Conservation (phyloP, 2,797 vertebrate genomes). For the Vultur gryphus region DNA sequence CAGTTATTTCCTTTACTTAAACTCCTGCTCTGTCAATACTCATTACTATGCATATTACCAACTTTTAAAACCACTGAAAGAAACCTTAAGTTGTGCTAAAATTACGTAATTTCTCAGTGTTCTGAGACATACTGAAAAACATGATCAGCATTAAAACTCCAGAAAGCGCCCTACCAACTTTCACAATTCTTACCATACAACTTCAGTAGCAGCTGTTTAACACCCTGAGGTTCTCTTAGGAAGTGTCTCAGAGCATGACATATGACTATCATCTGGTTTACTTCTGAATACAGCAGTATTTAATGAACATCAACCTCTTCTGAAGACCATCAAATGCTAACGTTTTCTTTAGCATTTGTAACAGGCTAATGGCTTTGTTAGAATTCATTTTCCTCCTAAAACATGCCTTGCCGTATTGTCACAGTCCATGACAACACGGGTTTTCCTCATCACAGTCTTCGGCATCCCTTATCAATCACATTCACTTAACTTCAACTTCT, state of each 20-base stretch:
- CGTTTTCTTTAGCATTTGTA: background rate
- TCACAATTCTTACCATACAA: background rate
- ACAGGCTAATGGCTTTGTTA: background rate
- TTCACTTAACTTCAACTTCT: background rate
- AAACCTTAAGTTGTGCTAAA: background rate
- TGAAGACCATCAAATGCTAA: background rate
- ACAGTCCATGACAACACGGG: background rate
- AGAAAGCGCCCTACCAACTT: background rate
- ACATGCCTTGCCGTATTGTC: background rate
- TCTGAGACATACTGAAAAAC: background rate
- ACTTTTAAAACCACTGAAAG: background rate
- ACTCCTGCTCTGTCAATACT: background rate
- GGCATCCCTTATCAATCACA: background rate
- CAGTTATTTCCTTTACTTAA: background rate
- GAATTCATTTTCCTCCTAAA: background rate
- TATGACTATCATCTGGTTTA: background rate
- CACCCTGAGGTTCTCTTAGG: background rate
- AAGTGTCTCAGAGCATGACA: background rate
- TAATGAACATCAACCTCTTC: background rate
- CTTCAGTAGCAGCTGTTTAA: background rate
- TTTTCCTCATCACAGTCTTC: background rate
- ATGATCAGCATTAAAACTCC: background rate
- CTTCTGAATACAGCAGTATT: background rate
- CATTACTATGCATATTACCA: background rate
- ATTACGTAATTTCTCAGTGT: background rate